Evolutionary conservation across 2,888 invertebrate genomes (phyloP).

Genomic region (Torymus aiolomorphi): DNA sequence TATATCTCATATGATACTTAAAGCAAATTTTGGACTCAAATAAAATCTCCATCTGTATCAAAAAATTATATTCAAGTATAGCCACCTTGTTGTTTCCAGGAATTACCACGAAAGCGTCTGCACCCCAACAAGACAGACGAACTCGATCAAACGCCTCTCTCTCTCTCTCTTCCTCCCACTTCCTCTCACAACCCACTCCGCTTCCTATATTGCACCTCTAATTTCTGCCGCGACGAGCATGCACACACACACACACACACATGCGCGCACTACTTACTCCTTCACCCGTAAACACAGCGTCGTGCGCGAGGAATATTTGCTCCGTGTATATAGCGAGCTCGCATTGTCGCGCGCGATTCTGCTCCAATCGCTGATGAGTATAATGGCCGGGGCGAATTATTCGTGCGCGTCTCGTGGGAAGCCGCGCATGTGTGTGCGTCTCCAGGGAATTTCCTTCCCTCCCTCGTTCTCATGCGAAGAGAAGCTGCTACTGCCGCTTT

Average conservation of each 20-base stretch:
- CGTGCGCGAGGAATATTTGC: conserved; percentile 5
- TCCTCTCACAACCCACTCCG: not conserved
- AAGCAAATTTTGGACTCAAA: too few species aligned
- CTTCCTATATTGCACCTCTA: conserved; percentile 8
- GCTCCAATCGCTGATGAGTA: conserved; percentile 23
- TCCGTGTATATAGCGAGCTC: not conserved
- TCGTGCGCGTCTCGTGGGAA: conserved; percentile 12
- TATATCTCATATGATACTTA: too few species aligned
- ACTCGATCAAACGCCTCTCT: not conserved
- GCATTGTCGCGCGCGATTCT: not conserved
- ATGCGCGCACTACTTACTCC: not conserved
- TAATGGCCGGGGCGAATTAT: conserved; percentile 33
- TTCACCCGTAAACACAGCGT: not conserved
- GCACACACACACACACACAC: too few species aligned
- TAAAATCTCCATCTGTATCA: too few species aligned
- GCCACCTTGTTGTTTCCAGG: too few species aligned
- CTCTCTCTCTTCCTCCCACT: not conserved
- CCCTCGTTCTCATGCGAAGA: too few species aligned
- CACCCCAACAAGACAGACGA: too few species aligned
- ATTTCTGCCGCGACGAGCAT: not conserved
- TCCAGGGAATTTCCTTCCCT: not conserved
- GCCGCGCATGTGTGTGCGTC: not conserved
- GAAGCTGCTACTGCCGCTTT: too few species aligned
- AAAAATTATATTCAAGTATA: too few species aligned
- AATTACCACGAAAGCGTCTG: too few species aligned